Conservation (phyloP, 2,797 vertebrate genomes). For the Poecile montanus region DNA sequence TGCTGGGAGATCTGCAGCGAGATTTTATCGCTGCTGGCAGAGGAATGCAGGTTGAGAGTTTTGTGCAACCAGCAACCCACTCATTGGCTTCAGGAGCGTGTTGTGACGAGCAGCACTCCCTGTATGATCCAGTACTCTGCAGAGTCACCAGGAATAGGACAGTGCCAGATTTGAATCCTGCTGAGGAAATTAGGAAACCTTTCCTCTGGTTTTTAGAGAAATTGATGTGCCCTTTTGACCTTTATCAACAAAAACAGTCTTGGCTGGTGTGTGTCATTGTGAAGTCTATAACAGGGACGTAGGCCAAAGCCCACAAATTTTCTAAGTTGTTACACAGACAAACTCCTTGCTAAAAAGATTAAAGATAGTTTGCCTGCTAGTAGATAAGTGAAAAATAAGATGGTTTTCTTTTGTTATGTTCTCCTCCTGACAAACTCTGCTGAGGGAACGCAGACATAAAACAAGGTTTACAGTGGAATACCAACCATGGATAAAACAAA, state of each 20-base stretch:
- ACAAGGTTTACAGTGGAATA: conserved; percentile 10
- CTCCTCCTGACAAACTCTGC: background rate
- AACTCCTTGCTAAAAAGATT: background rate
- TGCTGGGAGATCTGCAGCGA: background rate
- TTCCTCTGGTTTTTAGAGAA: background rate
- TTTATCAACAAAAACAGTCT: background rate
- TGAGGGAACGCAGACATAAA: conserved; percentile 29
- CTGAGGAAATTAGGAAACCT: background rate
- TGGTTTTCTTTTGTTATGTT: conserved; percentile 28
- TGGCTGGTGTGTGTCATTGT: background rate
- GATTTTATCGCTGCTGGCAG: conserved; percentile 23
- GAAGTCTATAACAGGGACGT: background rate
- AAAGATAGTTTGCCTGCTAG: background rate
- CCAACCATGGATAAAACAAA: background rate
- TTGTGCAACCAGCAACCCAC: conserved; percentile 31
- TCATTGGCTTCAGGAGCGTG: background rate
- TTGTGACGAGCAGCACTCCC: conserved; percentile 18
- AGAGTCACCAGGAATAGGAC: background rate
- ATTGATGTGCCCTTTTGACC: background rate
- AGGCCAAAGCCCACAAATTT: background rate
- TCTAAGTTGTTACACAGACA: background rate
- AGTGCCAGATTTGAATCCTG: background rate
- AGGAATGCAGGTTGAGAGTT: conserved; percentile 39
- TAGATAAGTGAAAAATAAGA: background rate
- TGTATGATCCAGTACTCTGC: background rate